Percentiles rank a stretch among this genome's conserved stretches.
phyloP scores from a whole-genome alignment of 1,140 invertebrate species.

The Dryas iulia region DNA sequence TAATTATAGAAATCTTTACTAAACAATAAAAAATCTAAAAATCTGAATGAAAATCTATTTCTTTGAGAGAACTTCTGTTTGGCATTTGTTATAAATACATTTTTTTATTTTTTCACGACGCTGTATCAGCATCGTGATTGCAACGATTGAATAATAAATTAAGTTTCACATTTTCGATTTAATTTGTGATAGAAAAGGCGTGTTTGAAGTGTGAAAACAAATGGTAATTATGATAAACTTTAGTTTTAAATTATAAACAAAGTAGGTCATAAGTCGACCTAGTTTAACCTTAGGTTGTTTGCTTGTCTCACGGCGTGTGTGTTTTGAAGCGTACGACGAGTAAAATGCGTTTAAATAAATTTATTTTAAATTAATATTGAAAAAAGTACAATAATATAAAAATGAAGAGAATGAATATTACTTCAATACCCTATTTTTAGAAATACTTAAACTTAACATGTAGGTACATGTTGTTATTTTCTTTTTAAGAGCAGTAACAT shows the following conservation, averaged over 20 bases:
- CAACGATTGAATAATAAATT: background rate
- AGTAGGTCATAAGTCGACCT: slow-evolving; percentile 54
- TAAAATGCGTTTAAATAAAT: slow-evolving; percentile 20
- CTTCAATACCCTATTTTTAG: no score
- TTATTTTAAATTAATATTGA: slow-evolving; percentile 3
- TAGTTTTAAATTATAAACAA: slow-evolving; percentile 48
- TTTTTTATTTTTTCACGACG: background rate
- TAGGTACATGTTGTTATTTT: no score
- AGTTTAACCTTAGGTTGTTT: slow-evolving; percentile 53
- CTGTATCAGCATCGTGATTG: background rate
- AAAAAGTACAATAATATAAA: no score
- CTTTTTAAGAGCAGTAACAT: no score
- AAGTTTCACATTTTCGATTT: background rate
- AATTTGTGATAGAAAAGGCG: slow-evolving; percentile 7
- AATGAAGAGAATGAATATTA: no score
- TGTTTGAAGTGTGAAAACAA: slow-evolving; percentile 31
- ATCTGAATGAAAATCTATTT: no score
- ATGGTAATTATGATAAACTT: slow-evolving; percentile 5
- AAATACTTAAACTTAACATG: no score
- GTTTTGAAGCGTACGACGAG: slow-evolving; percentile 19
- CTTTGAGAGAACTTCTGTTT: no score
- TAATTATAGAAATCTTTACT: no score
- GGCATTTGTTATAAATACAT: background rate
- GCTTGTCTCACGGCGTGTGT: slow-evolving; percentile 38
- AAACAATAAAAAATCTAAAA: no score